These are phyloP conservation scores for Sebastes kiyomatsui DNA, from an alignment of 2,797 vertebrate genomes.

Conservation along the genomic window DNA sequence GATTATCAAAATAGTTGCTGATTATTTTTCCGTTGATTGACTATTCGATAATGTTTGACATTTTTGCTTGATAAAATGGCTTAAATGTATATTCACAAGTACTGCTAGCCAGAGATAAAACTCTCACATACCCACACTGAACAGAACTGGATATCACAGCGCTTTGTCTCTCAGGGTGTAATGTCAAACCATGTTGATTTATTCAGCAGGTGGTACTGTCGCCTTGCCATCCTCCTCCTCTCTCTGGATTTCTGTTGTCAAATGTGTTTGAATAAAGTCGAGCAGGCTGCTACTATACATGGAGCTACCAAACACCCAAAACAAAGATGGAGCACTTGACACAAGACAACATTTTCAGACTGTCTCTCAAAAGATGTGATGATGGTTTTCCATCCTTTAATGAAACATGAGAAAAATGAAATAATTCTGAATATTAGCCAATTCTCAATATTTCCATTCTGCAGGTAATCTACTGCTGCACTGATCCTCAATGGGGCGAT, in stretches of 20 bases:
- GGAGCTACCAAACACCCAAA: not conserved
- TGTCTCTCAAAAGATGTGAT: not conserved
- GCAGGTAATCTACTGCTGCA: not conserved
- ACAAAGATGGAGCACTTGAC: conserved; percentile 2
- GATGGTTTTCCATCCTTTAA: not conserved
- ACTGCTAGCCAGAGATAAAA: not conserved
- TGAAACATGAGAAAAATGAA: not conserved
- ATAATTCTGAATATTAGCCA: not conserved
- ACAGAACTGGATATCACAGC: not conserved
- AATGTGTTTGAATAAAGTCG: conserved; percentile 6
- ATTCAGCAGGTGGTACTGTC: conserved; percentile 58
- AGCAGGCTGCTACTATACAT: not conserved
- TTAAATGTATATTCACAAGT: not conserved
- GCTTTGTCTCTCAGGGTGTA: conserved; percentile 35
- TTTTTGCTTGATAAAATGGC: not conserved
- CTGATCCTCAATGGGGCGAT: not conserved
- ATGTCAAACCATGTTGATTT: conserved; percentile 64
- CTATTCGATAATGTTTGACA: not conserved
- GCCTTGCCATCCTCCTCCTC: conserved; percentile 11
- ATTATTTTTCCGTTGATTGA: not conserved
- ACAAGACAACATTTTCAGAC: not conserved
- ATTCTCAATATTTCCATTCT: not conserved
- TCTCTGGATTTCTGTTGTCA: conserved; percentile 18
- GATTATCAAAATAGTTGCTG: not conserved
- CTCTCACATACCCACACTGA: not conserved